Evolutionary conservation across 2,888 invertebrate species (phyloP), one percentile per base, ranked within the genome.

Genomic region (Dicroscelio sp.): DNA sequence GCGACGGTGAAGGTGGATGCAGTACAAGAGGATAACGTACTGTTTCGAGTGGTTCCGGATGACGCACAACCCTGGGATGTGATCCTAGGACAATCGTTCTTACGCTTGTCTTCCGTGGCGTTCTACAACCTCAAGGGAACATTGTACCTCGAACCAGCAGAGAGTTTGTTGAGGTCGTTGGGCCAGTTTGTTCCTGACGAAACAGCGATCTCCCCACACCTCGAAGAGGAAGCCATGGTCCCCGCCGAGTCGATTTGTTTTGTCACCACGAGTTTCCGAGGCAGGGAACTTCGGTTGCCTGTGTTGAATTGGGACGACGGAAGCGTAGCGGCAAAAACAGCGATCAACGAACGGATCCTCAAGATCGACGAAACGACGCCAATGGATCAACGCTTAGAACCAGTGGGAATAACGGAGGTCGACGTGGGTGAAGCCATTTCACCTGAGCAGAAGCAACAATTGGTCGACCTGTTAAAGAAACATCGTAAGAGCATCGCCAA

Each of bases 1-100:
- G 20, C n/a, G 20, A 2, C 17, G 3, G 31, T 73, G 4, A 27
- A 12, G 8, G n/a, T 73, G 1, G 73, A 73, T n/a, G 31, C 38
- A 17, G 52, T 52, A n/a, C 5, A 10, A 12, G 52, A 20, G 20
- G 14, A 14, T 12, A n/a, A 73, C 23, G 76, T 76, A 0, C 25
- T n/a, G 25, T 43, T 76, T 3, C 58, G 58, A 4, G 25, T 76
- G 6, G 58, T 76, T 1, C 35, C 76, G 12, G 58, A 76, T 20
- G 35, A 76, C 27, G n/a, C 58, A 0, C 73, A 76, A 35, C 76
- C 76, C 23, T 76, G 76, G 35, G 33, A 58, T n/a, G 23, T 76
- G 0, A 76, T 76, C 33, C n/a, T 76, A n/a, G 58, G 76, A 1
- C 58, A 76, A 35, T 27, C 58, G 25, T 76, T 76, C 55, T 5